A percentile compares a stretch with the other conserved stretches of the same genome.
These are phyloP conservation scores for Drosophila repletoides DNA, from an alignment of 1,140 invertebrate species.

Conservation along the genomic window DNA sequence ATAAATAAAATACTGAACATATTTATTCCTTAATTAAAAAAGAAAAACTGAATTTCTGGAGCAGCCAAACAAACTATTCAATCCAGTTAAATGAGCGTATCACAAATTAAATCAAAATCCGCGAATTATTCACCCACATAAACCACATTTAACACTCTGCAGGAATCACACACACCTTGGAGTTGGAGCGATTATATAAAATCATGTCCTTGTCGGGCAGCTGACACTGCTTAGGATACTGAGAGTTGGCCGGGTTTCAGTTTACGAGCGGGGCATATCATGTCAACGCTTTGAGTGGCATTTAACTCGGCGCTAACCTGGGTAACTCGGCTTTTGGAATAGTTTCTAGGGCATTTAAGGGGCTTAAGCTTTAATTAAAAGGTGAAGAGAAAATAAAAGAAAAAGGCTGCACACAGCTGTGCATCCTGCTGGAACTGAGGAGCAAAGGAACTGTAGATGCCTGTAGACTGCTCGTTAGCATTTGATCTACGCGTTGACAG, in stretches of 20 bases:
- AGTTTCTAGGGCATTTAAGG: constrained; percentile 55
- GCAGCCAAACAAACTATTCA: no score
- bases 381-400: constrained; percentile 8
- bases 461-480: constrained; percentile 45
- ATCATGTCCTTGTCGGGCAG: no score
- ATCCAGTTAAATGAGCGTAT: no score
- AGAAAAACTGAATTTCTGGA: no score
- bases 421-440: constrained; percentile 13
- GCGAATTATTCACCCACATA: no score
- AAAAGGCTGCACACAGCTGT: constrained; percentile 45
- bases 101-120: no score
- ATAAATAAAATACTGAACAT: no score
- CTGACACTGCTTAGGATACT: constrained; percentile 16
- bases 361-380: constrained; percentile 80
- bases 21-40: no score
- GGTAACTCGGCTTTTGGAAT: constrained; percentile 49
- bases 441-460: neutral
- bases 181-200: no score
- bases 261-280: constrained; percentile 58
- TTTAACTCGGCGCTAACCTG: constrained; percentile 71
- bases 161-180: no score
- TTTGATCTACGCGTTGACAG: constrained; percentile 71
- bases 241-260: constrained; percentile 36
- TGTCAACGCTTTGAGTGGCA: constrained; percentile 70
- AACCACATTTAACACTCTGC: no score